Conservation (phyloP, 2,113 vertebrate species). For the Phaethornis superciliosus region DNA sequence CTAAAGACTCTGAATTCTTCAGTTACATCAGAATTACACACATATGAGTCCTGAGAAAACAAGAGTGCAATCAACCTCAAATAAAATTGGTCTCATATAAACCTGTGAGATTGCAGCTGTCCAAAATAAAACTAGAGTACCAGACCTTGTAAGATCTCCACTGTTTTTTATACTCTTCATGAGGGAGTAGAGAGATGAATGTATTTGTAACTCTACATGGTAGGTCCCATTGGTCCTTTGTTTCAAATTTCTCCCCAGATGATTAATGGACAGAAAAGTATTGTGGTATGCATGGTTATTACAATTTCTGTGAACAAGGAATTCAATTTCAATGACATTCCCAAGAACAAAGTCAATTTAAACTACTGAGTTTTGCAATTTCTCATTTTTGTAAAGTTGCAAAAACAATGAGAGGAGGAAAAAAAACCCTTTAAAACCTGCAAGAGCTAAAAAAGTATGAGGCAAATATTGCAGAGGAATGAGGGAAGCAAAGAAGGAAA, state of each 20-base stretch:
- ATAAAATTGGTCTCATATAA: not conserved
- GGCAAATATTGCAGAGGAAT: not conserved
- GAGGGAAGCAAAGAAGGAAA: not conserved
- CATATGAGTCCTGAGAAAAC: not conserved
- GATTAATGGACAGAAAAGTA: not conserved
- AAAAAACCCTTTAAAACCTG: not conserved
- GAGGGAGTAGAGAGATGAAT: not conserved
- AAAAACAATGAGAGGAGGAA: not conserved
- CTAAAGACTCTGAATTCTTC: not conserved
- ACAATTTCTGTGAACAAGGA: not conserved
- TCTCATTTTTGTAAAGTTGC: not conserved
- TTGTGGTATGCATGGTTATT: not conserved
- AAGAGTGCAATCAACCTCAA: not conserved
- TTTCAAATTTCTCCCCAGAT: not conserved
- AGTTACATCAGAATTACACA: not conserved
- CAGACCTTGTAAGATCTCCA: not conserved
- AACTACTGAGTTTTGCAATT: not conserved
- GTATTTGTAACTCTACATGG: not conserved
- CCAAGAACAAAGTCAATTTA: not conserved
- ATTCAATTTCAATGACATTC: not conserved
- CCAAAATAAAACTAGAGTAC: not conserved
- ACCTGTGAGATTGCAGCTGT: not conserved
- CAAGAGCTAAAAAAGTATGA: not conserved
- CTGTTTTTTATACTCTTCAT: not conserved
- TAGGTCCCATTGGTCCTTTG: not conserved